A percentile compares a stretch with the other conserved stretches of the same genome.
Evolutionary conservation across 2,797 vertebrate species (phyloP).

Genomic region (Dryobates pubescens): DNA sequence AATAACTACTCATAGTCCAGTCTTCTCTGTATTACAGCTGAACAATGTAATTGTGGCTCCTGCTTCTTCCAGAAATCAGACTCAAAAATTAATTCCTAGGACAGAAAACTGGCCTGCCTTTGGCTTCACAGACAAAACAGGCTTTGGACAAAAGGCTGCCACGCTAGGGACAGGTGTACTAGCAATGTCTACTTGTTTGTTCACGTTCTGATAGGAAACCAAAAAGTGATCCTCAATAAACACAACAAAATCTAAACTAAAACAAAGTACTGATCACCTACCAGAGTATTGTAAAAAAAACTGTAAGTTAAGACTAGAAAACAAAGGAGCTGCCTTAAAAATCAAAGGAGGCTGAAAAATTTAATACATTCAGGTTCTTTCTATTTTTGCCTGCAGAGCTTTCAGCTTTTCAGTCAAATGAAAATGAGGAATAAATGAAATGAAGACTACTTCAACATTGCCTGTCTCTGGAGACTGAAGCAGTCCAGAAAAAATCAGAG

Average conservation of each 20-base stretch:
- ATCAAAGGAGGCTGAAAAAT: neutral
- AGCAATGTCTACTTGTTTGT: neutral
- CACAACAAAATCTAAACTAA: neutral
- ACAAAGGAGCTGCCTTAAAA: neutral
- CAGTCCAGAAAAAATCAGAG: neutral
- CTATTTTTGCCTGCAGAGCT: neutral
- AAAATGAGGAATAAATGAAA: neutral
- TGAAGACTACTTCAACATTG: neutral
- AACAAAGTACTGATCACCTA: neutral
- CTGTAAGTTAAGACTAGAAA: neutral
- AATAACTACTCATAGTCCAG: neutral
- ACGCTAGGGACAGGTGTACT: neutral
- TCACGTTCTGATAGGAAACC: neutral
- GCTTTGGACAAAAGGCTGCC: neutral
- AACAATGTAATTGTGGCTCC: neutral
- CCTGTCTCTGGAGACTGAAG: neutral
- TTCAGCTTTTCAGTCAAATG: neutral
- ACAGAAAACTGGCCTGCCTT: neutral
- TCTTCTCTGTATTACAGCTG: neutral
- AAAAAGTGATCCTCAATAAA: neutral
- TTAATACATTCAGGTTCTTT: neutral
- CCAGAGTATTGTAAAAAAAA: neutral
- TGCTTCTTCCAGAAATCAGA: neutral
- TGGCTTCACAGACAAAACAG: rapidly evolving
- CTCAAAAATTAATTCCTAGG: neutral